phyloP scores from a whole-genome alignment of 2,888 invertebrate species.

The Schizotus pectinicornis region DNA sequence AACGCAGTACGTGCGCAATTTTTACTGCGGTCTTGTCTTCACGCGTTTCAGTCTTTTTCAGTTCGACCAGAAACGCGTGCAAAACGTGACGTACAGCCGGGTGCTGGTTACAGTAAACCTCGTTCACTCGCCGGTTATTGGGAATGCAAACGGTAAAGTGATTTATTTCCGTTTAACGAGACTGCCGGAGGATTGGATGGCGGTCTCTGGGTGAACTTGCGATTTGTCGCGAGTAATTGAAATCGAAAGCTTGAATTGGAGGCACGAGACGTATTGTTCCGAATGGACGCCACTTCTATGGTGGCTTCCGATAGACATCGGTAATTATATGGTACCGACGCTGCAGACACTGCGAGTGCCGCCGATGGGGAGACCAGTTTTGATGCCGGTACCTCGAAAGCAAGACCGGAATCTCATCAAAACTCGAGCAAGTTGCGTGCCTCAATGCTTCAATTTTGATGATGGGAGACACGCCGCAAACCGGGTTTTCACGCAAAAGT shows the following conservation, averaged over 20 bases:
- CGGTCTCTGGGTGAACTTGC: background rate
- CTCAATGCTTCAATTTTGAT: constrained; percentile 8
- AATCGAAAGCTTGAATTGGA: constrained; percentile 21
- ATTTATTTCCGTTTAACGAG: constrained; percentile 22
- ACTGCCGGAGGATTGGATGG: background rate
- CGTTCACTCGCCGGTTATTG: too few species aligned
- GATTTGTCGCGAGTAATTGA: constrained; percentile 15
- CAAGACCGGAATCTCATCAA: constrained; percentile 5
- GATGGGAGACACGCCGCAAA: background rate
- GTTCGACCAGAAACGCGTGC: background rate
- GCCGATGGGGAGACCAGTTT: constrained; percentile 30
- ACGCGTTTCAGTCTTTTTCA: constrained; percentile 9
- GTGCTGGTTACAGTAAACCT: background rate
- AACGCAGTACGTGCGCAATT: constrained; percentile 4
- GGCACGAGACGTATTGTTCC: constrained; percentile 1
- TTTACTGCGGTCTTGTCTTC: constrained; percentile 6
- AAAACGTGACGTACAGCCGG: constrained; percentile 6
- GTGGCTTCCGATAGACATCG: constrained; percentile 39
- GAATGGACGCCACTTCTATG: constrained; percentile 14
- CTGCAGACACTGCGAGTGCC: constrained; percentile 31
- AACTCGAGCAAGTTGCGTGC: constrained; percentile 19
- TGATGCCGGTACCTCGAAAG: constrained; percentile 12
- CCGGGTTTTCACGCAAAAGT: constrained; percentile 1
- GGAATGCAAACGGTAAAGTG: constrained; percentile 1
- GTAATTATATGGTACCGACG: constrained; percentile 36